A percentile compares a stretch with the other conserved stretches of the same genome.
These are phyloP conservation scores for Mergus octosetaceus DNA, from an alignment of 2,797 vertebrate genomes.

Conservation along the genomic window DNA sequence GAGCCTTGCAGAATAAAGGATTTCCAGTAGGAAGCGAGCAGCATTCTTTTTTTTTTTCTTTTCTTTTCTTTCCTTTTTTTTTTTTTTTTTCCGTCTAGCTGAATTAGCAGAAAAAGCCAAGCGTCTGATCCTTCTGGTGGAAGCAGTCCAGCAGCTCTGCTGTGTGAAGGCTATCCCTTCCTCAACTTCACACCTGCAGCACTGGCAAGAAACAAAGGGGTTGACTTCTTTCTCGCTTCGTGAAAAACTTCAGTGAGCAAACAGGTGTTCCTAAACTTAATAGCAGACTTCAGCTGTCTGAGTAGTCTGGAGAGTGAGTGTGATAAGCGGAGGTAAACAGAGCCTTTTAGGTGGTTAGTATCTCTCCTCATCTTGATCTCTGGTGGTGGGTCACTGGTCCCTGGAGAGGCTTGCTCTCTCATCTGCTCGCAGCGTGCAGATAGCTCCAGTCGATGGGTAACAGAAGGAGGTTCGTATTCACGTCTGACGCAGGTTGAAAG, in stretches of 20 bases:
- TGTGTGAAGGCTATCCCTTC: background rate
- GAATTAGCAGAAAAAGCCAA: background rate
- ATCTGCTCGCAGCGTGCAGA: background rate
- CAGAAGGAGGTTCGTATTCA: background rate
- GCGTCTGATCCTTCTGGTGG: background rate
- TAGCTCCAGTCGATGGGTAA: background rate
- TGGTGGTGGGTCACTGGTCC: background rate
- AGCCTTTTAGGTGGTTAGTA: background rate
- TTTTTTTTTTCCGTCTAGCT: background rate
- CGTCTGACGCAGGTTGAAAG: background rate
- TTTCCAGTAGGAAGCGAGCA: conserved; percentile 11
- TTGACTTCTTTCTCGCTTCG: background rate
- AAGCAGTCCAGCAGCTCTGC: background rate
- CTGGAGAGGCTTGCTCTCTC: background rate
- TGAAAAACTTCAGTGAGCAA: background rate
- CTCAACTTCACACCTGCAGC: background rate
- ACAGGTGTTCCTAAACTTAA: background rate
- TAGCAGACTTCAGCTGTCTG: background rate
- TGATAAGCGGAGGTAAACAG: background rate
- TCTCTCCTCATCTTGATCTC: background rate
- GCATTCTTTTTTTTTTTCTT: background rate
- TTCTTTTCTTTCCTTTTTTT: no score
- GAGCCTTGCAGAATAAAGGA: background rate
- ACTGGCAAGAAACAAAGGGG: background rate
- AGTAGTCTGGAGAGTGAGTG: background rate